Base-by-base conservation (phyloP, 2,113 vertebrate genomes). In the Nibea coibor region DNA sequence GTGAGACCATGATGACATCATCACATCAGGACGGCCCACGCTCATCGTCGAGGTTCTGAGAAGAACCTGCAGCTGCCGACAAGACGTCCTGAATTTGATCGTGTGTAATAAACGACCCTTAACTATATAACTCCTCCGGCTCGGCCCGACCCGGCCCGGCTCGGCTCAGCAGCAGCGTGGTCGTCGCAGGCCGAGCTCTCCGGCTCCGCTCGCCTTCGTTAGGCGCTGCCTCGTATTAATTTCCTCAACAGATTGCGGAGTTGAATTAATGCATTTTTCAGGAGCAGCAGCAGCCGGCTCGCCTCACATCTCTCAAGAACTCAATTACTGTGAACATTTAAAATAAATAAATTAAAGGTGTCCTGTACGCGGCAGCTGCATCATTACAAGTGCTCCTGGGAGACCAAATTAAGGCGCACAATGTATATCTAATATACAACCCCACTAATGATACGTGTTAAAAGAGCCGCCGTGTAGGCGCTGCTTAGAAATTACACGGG, bases 351-450 rank as follows among this genome's bases (percentile, higher is more conserved):
- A 93, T 94, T 86, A 93, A 92, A 90, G 88, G 83, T 90, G 88
- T 94, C 91, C 91, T 80, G 92, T 70, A 89, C 80, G 85, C 87
- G 68, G 88, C 90, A 94, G 93, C 93, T 94, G 93, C 93, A 93
- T 93, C 93, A 86, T 92, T 85, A 91, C 88, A 89, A 91, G 90
- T 90, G 88, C 82, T 92, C 94, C 94, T 92, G 81, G 51, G 94
- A 94, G 94, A 93, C 89, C 93, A 91, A 93, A 94, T 94, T 94
- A 95, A 92, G 92, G 85, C 89, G n/a, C 75, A 68, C 75, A 92
- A 94, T 93, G 91, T 95, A 94, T 93, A 94, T 94, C 92, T 95
- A 93, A 95, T 94, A 95, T 88, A 92, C 89, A 88, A 85, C 87
- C 91, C 86, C 91, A 90, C 93, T 95, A 95, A 95, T 95, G 93